phyloP scores from a whole-genome alignment of 2,113 vertebrate genomes.

The Xiphias gladius region DNA sequence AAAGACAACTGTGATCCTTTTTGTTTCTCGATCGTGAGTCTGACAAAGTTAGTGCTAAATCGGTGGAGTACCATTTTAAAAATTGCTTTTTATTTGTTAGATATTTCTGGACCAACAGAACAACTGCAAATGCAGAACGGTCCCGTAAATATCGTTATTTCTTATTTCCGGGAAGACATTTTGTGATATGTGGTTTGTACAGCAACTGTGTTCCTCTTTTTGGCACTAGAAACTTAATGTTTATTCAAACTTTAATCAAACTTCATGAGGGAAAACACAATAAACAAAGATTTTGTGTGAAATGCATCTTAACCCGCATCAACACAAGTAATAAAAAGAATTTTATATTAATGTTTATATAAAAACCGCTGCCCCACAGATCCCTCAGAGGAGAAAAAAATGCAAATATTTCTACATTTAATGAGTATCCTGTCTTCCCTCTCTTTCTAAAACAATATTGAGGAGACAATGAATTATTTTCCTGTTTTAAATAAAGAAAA shows the following conservation, averaged over 20 bases:
- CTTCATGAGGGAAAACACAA: conserved; percentile 8
- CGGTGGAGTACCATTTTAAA: no score
- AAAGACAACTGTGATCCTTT: no score
- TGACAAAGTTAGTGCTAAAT: not conserved
- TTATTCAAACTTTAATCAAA: conserved; percentile 32
- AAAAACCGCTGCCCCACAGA: conserved; percentile 32
- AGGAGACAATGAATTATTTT: conserved; percentile 65
- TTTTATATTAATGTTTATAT: conserved; percentile 64
- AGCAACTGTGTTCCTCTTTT: not conserved
- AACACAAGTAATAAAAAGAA: conserved; percentile 66
- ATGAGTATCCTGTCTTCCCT: conserved; percentile 56
- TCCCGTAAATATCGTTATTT: not conserved
- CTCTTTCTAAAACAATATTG: conserved; percentile 64
- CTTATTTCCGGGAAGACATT: not conserved
- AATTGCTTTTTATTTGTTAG: not conserved
- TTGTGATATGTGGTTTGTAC: not conserved
- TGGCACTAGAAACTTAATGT: conserved; percentile 2
- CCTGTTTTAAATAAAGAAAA: conserved; percentile 68
- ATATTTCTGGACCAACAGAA: not conserved
- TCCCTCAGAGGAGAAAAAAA: conserved; percentile 55
- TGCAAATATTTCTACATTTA: conserved; percentile 70
- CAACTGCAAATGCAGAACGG: no score
- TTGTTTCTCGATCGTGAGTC: not conserved
- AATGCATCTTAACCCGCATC: conserved; percentile 48
- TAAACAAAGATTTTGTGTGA: conserved; percentile 23